Conservation (phyloP, 64 coral and sea anemone genomes). For the Porites australiensis region DNA sequence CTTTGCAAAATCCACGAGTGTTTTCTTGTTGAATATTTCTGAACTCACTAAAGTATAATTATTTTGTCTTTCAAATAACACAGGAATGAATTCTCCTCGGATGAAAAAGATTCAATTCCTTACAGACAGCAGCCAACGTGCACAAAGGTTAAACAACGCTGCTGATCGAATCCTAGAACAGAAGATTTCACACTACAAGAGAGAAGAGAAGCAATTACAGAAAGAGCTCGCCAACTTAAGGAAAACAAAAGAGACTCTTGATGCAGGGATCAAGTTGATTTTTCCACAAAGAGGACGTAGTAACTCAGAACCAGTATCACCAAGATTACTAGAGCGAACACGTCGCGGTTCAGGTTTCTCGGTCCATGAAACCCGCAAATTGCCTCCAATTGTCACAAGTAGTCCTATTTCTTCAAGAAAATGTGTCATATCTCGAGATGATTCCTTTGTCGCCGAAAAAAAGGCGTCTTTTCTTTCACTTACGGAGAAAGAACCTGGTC, state of each 20-base stretch:
- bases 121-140: background rate
- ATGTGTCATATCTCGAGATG: background rate
- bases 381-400: background rate
- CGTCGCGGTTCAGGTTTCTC: background rate
- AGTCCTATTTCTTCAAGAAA: background rate
- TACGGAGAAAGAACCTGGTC: background rate
- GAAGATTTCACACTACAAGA: background rate
- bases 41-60: too few species aligned
- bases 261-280: background rate
- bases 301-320: background rate
- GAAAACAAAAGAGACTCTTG: background rate
- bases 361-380: background rate
- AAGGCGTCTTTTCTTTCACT: background rate
- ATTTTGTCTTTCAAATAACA: too few species aligned
- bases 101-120: background rate
- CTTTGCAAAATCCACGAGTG: too few species aligned
- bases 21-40: too few species aligned
- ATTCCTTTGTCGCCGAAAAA: background rate
- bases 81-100: background rate
- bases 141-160: background rate
- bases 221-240: background rate
- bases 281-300: background rate
- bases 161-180: background rate
- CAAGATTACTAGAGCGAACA: background rate
- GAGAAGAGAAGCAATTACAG: background rate